phyloP scores from a whole-genome alignment of 2,113 vertebrate species.

The Calidris pugnax region DNA sequence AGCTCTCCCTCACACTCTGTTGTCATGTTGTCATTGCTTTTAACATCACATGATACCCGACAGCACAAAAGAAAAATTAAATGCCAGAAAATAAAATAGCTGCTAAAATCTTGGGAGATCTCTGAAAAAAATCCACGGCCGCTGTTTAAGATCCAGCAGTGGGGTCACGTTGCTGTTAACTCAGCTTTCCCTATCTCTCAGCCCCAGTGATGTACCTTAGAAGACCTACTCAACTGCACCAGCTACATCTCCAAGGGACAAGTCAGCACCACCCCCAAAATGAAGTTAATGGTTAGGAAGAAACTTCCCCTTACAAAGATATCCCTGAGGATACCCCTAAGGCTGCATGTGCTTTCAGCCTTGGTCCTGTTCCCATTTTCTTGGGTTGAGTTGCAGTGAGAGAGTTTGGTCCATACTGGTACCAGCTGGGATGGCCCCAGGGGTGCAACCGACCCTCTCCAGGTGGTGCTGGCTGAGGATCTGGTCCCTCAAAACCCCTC shows the following conservation, averaged over 20 bases:
- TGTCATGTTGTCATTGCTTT: not conserved
- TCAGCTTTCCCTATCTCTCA: not conserved
- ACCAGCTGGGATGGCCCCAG: not conserved
- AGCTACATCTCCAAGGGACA: not conserved
- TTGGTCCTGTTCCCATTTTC: not conserved
- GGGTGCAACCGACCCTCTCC: not conserved
- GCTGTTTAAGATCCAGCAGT: not conserved
- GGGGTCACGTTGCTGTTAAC: not conserved
- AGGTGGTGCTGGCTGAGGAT: not conserved
- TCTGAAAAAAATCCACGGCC: not conserved
- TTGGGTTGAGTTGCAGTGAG: not conserved
- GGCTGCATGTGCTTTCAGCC: not conserved
- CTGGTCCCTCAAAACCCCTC: not conserved
- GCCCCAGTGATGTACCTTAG: not conserved
- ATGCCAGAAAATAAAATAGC: conserved; percentile 16
- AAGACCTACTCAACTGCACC: not conserved
- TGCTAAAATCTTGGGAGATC: conserved; percentile 15
- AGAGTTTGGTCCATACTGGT: not conserved
- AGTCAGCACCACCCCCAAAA: not conserved
- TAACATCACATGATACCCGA: not conserved
- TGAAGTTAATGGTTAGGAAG: not conserved
- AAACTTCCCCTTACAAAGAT: not conserved
- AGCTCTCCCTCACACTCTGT: not conserved
- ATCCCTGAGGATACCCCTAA: not conserved
- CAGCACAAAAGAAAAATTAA: conserved; percentile 33